These are phyloP conservation scores for Bimastos eiseni DNA, from an alignment of 2,888 invertebrate species.

Conservation along the genomic window DNA sequence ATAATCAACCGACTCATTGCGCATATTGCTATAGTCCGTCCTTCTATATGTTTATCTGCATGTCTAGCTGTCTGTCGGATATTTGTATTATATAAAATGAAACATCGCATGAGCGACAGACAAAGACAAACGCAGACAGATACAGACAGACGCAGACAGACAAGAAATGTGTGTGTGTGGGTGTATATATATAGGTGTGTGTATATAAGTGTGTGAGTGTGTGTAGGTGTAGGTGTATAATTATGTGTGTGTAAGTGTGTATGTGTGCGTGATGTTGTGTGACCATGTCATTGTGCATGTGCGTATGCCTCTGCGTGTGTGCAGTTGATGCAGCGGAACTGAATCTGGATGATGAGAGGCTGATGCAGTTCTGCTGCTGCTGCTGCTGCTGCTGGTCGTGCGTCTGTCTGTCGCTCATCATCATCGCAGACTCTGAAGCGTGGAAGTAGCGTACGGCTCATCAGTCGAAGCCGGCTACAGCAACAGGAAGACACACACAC, in stretches of 20 bases:
- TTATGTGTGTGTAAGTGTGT: too few species aligned
- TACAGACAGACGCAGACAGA: too few species aligned
- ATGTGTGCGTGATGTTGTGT: too few species aligned
- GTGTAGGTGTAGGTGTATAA: too few species aligned
- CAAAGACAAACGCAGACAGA: too few species aligned
- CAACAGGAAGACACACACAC: background rate
- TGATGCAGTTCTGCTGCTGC: background rate
- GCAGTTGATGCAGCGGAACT: too few species aligned
- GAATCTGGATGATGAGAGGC: background rate
- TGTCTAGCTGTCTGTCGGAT: background rate
- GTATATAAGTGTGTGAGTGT: too few species aligned
- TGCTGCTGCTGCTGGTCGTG: background rate
- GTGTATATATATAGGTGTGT: too few species aligned
- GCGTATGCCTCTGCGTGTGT: too few species aligned
- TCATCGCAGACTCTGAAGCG: conserved; percentile 9
- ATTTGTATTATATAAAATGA: background rate
- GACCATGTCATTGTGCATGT: too few species aligned
- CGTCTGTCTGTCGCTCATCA: background rate
- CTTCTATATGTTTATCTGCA: background rate
- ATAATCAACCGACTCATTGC: background rate
- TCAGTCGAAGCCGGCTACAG: background rate
- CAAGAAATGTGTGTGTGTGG: too few species aligned
- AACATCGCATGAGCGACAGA: background rate
- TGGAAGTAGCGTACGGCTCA: background rate
- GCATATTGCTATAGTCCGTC: background rate